Conservation (phyloP, 1,140 invertebrate genomes). For the Hyphantria cunea region DNA sequence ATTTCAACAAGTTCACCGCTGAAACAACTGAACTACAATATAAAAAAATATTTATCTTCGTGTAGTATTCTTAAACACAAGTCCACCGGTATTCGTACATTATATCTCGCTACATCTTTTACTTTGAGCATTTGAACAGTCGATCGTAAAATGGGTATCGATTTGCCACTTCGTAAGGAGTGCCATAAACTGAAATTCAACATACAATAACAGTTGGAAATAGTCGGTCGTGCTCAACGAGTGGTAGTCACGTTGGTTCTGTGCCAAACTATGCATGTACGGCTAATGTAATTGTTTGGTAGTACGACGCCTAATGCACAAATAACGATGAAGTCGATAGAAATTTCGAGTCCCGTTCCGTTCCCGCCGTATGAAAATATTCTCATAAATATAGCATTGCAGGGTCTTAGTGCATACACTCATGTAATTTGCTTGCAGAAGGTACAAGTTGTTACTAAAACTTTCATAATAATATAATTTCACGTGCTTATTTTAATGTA, state of each 20-base stretch:
- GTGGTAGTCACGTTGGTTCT: conserved; percentile 59
- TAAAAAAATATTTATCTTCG: no score
- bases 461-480: no score
- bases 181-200: conserved; percentile 54
- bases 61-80: background rate
- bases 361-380: conserved; percentile 19
- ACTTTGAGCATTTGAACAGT: conserved; percentile 22
- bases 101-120: conserved; percentile 17
- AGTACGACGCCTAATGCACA: conserved; percentile 60
- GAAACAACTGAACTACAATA: no score
- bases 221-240: conserved; percentile 56
- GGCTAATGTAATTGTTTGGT: conserved; percentile 72
- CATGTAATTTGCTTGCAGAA: no score
- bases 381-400: conserved; percentile 11
- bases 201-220: conserved; percentile 62
- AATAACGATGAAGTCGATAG: conserved; percentile 61
- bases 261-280: conserved; percentile 68
- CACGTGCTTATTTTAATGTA: no score
- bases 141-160: conserved; percentile 32
- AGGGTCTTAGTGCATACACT: background rate
- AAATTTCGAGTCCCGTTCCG: conserved; percentile 40
- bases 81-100: background rate
- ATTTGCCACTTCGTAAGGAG: conserved; percentile 38
- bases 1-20: no score
- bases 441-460: no score